phyloP scores from a whole-genome alignment of 2,888 invertebrate genomes.

The Lepidocyrtinus sp. region DNA sequence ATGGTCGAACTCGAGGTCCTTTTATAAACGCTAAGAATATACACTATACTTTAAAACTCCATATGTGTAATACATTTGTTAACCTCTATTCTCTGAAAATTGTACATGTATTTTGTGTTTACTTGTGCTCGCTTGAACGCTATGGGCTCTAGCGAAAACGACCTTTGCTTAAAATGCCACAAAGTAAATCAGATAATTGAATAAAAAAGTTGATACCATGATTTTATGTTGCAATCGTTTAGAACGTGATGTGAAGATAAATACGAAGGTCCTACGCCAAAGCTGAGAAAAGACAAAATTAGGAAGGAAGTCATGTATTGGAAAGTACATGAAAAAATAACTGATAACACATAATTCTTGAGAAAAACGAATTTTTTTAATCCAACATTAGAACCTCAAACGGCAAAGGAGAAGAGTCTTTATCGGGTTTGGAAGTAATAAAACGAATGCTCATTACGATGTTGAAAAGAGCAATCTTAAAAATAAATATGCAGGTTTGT shows the following conservation, averaged over 20 bases:
- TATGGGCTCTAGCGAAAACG: background rate
- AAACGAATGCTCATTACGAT: background rate
- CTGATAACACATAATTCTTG: no score
- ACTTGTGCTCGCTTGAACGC: no score
- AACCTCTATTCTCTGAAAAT: no score
- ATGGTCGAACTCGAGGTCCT: background rate
- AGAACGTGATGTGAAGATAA: background rate
- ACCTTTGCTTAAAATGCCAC: conserved; percentile 1
- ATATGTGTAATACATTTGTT: no score
- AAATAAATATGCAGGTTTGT: no score
- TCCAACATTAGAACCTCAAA: no score
- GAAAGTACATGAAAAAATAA: background rate
- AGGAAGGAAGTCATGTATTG: conserved; percentile 7
- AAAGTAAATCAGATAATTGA: conserved; percentile 13
- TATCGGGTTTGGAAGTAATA: background rate
- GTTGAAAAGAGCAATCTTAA: no score
- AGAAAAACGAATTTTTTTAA: no score
- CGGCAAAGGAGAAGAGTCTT: background rate
- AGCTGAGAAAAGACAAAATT: background rate
- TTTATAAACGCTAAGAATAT: no score
- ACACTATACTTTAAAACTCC: no score
- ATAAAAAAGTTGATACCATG: conserved; percentile 7
- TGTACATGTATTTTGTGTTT: no score
- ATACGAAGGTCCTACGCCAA: background rate
- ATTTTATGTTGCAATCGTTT: conserved; percentile 5